A percentile compares a stretch with the other conserved stretches of the same genome.
Evolutionary conservation across 2,888 invertebrate species (phyloP).

Genomic region (Sarcophaga carnaria): DNA sequence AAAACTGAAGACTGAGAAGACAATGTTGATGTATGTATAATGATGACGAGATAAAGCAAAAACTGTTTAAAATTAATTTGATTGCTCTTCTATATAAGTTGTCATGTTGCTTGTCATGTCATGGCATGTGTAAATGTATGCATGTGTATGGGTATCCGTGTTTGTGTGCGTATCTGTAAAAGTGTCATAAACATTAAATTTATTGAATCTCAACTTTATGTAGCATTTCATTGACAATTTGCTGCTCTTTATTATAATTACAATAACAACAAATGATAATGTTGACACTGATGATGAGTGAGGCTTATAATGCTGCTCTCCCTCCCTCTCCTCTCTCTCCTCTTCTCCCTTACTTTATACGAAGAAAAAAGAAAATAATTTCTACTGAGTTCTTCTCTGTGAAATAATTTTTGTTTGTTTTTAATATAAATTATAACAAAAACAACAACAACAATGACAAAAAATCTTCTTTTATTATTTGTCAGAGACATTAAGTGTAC

Average conservation of each 20-base stretch:
- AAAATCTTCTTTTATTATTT: neutral
- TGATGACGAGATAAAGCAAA: neutral
- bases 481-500: neutral
- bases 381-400: too few species aligned
- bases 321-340: too few species aligned
- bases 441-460: neutral
- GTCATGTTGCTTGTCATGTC: neutral
- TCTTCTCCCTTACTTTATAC: too few species aligned
- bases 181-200: conserved; percentile 45
- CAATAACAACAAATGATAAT: neutral
- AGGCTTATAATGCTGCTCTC: too few species aligned
- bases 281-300: neutral
- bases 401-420: neutral
- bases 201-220: conserved; percentile 58
- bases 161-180: neutral
- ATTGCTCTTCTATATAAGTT: conserved; percentile 14
- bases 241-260: conserved; percentile 33
- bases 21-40: neutral
- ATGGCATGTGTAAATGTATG: neutral
- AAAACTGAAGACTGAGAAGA: neutral
- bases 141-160: neutral
- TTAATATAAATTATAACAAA: neutral
- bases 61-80: conserved; percentile 15
- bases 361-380: too few species aligned
- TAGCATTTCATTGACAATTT: conserved; percentile 54